Evolutionary conservation across 2,888 invertebrate species (phyloP), one percentile per base, ranked within the genome.

Genomic region (Eupithecia insigniata): DNA sequence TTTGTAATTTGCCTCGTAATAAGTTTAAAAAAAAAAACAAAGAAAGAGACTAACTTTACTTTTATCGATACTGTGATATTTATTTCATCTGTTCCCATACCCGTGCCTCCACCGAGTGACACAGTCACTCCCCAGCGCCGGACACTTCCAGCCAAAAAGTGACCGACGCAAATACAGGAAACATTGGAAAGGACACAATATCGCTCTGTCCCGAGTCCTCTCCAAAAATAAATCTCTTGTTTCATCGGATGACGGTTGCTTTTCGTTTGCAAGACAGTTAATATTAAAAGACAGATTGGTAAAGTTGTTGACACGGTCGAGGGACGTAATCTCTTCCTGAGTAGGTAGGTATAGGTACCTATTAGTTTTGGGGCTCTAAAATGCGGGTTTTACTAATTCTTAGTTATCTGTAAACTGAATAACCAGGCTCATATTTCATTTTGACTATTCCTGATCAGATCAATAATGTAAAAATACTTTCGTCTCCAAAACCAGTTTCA

Each of bases 281-380:
- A 78, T 78, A 79, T 87, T 85, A 83, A 84, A 84, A 83, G 82
- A 83, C 84, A 85, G 83, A 88, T 87, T 83, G 86, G 84, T 81
- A 83, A 85, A 86, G 87, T 87, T 85, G 87, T 87, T 85, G 89
- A 87, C 84, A 80, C 78, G 82, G 78, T 77, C 79, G 84, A 84
- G 82, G 82, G 80, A 79, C 84, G 87, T 88, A 87, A 88, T 88
- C 86, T 87, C 81, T 84, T 84, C 82, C 82, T 76, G 82, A 86
- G 87, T 83, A 82, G 82, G 75, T 82, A n/a, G n/a, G n/a, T n/a
- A n/a, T n/a, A n/a, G n/a, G n/a, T n/a, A n/a, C 86, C 87, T 83
- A 82, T 84, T 86, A 84, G 84, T 87, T 85, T 83, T 82, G 84
- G 80, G 71, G 72, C 72, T 77, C 75, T 66, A 39, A 70, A 75